Conservation (phyloP, 2,113 vertebrate genomes). For the Hypocryptadius cinnamomeus region DNA sequence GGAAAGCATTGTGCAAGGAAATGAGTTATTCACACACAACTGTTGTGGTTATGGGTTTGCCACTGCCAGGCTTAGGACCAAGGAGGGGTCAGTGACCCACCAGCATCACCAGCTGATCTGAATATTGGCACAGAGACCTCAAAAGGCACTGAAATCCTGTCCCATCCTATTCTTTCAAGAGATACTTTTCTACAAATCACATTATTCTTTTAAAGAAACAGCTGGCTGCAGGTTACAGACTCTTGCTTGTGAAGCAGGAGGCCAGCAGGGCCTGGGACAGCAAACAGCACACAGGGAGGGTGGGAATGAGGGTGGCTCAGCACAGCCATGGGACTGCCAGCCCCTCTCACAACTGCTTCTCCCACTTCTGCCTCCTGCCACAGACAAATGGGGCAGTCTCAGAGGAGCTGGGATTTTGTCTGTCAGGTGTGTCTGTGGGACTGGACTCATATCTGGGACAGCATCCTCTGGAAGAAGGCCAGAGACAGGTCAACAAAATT, state of each 20-base stretch:
- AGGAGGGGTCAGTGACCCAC: background rate
- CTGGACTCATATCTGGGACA: accelerated
- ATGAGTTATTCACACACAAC: background rate
- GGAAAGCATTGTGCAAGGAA: background rate
- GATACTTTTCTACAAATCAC: background rate
- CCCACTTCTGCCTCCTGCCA: background rate
- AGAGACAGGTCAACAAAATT: background rate
- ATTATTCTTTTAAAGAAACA: background rate
- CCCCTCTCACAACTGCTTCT: background rate
- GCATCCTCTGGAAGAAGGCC: background rate
- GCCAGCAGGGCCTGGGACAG: background rate
- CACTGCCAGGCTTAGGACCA: background rate
- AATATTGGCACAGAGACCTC: background rate
- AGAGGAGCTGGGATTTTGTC: background rate
- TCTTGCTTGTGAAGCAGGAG: background rate
- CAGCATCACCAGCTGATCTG: background rate
- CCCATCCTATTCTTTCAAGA: background rate
- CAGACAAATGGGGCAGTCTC: background rate
- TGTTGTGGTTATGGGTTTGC: background rate
- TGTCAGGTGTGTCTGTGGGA: background rate
- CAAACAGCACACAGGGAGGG: accelerated
- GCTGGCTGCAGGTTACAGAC: background rate
- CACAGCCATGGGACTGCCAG: background rate
- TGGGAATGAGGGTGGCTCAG: background rate
- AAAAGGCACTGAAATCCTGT: background rate